Conservation (phyloP, 2,797 vertebrate species). For the Notamacropus eugenii region DNA sequence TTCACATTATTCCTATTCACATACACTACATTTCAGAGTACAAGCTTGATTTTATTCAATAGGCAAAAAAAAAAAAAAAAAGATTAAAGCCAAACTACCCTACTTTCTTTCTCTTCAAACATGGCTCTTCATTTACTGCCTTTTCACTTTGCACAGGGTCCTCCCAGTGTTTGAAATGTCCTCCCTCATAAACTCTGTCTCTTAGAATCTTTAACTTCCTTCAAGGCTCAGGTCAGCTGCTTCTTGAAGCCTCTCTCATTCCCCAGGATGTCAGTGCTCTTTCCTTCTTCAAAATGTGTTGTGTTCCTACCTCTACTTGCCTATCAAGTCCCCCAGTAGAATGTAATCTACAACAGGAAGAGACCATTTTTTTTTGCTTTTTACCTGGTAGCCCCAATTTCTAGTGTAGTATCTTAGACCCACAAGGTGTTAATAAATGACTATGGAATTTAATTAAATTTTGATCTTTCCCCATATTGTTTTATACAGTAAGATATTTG, state of each 20-base stretch:
- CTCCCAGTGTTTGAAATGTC: background rate
- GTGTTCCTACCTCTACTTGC: background rate
- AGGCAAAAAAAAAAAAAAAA: too few relatives aligned
- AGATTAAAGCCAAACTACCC: background rate
- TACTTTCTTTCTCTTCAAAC: background rate
- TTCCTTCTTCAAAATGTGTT: background rate
- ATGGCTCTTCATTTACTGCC: background rate
- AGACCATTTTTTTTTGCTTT: background rate
- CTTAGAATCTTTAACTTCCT: background rate
- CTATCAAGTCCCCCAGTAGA: background rate
- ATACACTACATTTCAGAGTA: background rate
- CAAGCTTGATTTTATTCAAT: background rate
- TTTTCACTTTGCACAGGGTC: background rate
- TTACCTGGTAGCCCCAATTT: background rate
- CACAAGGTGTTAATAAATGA: background rate
- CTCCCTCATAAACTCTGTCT: background rate
- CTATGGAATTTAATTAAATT: background rate
- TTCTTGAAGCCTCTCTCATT: background rate
- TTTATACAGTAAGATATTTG: background rate
- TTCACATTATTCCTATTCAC: background rate
- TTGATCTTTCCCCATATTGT: background rate
- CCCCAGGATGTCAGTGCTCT: background rate
- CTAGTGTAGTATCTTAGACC: background rate
- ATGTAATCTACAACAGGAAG: background rate
- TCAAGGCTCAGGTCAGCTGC: background rate